Percentiles rank a stretch among this genome's conserved stretches.
Evolutionary conservation across 2,888 invertebrate genomes (phyloP).

Genomic region (Trypoxylon attenuatum): DNA sequence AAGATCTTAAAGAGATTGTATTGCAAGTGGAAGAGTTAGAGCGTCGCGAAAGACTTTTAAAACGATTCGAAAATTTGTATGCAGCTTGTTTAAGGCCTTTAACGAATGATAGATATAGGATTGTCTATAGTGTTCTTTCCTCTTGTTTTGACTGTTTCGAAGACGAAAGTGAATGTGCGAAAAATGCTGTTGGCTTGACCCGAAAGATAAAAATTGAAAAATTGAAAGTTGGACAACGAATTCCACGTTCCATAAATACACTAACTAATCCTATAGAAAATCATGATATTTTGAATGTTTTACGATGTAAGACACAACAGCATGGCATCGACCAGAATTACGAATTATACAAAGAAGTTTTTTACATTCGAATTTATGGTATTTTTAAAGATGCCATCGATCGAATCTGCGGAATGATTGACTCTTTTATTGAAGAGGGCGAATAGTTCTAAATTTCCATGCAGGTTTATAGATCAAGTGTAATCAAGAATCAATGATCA

Average conservation of each 20-base stretch:
- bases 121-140: constrained; percentile 52
- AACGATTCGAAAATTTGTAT: constrained; percentile 44
- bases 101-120: constrained; percentile 26
- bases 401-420: constrained; percentile 48
- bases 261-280: no score
- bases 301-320: no score
- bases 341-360: constrained; percentile 49
- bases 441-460: constrained; percentile 18
- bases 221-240: not conserved
- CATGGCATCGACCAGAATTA: no score
- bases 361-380: constrained; percentile 54
- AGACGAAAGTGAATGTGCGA: constrained; percentile 43
- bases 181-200: not conserved
- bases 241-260: constrained; percentile 8
- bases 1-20: constrained; percentile 50
- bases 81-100: not conserved
- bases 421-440: constrained; percentile 47
- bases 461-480: no score
- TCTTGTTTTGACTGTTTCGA: constrained; percentile 58
- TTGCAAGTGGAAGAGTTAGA: constrained; percentile 36
- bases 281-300: no score
- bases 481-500: no score
- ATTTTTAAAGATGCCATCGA: constrained; percentile 47
- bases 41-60: constrained; percentile 23
- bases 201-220: not conserved